phyloP scores from a whole-genome alignment of 2,113 vertebrate species.

The Philantomba maxwellii region DNA sequence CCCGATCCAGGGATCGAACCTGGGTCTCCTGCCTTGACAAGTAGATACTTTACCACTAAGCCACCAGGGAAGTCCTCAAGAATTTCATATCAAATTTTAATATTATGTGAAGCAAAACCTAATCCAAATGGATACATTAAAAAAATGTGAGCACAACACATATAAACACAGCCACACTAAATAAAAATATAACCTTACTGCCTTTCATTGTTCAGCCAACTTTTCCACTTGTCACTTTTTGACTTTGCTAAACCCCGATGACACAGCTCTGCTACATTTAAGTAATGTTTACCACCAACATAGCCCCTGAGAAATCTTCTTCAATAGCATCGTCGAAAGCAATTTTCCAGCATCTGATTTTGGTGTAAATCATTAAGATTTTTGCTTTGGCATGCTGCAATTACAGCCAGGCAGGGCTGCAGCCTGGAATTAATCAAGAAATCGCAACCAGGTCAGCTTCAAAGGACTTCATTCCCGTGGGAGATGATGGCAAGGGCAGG shows the following conservation, averaged over 20 bases:
- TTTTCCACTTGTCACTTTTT: slow-evolving; percentile 11
- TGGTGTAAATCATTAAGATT: slow-evolving; percentile 66
- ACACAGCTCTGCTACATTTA: background rate
- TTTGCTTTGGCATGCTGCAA: slow-evolving; percentile 54
- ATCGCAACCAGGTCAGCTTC: slow-evolving; percentile 53
- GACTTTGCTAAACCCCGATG: slow-evolving; percentile 4
- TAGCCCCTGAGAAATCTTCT: slow-evolving; percentile 52
- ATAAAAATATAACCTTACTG: background rate
- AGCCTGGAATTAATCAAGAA: slow-evolving; percentile 65
- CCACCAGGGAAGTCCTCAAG: background rate
- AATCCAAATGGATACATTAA: background rate
- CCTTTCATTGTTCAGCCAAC: background rate
- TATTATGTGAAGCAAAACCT: background rate
- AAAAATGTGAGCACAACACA: background rate
- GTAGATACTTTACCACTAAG: background rate
- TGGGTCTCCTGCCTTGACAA: background rate
- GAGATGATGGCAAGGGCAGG: background rate
- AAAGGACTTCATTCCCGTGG: slow-evolving; percentile 25
- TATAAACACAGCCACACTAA: background rate
- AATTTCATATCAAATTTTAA: background rate
- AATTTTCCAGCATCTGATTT: slow-evolving; percentile 75
- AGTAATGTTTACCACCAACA: slow-evolving; percentile 51
- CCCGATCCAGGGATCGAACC: accelerated
- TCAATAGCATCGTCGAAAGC: slow-evolving; percentile 59
- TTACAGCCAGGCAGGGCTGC: slow-evolving; percentile 50